Conservation (phyloP, 2,888 invertebrate genomes). For the Physocephala rufipes region DNA sequence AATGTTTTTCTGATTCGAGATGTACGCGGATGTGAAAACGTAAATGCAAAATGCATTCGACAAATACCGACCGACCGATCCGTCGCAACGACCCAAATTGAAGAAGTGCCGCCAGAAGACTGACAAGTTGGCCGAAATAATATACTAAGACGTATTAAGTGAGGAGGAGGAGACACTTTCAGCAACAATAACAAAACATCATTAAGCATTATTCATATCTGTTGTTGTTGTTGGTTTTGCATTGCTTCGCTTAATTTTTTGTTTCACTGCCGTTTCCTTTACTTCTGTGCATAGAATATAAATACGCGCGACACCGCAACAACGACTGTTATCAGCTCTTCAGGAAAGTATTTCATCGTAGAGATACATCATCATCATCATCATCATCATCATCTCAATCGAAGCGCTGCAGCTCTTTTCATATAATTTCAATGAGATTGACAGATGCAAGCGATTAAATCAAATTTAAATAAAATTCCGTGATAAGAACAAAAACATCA, state of each 20-base stretch:
- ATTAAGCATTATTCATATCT: not conserved
- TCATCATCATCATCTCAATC: too few relatives aligned
- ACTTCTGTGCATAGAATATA: not conserved
- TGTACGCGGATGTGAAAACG: too few relatives aligned
- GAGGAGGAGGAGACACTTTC: constrained; percentile 2
- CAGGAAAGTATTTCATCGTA: not conserved
- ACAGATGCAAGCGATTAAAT: constrained; percentile 4
- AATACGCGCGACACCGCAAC: too few relatives aligned
- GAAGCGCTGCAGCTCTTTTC: not conserved
- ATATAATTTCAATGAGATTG: constrained; percentile 3
- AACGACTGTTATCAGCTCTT: constrained; percentile 7
- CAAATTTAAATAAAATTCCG: not conserved
- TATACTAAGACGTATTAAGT: not conserved
- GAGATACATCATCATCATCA: too few relatives aligned
- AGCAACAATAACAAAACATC: too few relatives aligned
- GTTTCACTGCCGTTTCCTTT: not conserved
- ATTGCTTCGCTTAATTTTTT: not conserved
- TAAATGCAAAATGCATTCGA: constrained; percentile 15
- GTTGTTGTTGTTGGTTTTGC: constrained; percentile 3
- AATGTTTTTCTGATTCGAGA: too few relatives aligned
- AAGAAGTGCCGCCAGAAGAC: constrained; percentile 54
- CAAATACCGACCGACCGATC: constrained; percentile 19
- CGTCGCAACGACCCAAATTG: constrained; percentile 53
- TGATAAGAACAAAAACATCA: not conserved
- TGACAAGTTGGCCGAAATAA: constrained; percentile 35